Conservation (phyloP, 2,113 vertebrate species). For the Gymnocephalus cernua region DNA sequence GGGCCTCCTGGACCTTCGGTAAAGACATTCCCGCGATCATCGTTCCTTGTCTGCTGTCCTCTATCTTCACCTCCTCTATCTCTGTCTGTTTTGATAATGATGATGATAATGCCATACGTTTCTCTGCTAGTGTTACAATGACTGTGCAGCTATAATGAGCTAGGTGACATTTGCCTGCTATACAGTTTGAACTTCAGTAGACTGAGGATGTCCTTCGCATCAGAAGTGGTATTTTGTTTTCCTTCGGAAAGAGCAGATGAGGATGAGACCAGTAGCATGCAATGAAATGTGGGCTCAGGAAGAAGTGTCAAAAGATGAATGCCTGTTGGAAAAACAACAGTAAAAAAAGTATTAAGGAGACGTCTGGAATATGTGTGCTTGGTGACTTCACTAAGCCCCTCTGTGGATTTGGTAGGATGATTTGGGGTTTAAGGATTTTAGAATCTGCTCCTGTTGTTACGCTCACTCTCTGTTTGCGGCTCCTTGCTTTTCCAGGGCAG, state of each 20-base stretch:
- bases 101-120: constrained; percentile 61
- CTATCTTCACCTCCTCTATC: constrained; percentile 17
- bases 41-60: constrained; percentile 22
- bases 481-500: constrained; percentile 87
- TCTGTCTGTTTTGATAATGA: constrained; percentile 34
- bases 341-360: constrained; percentile 33
- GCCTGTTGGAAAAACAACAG: constrained; percentile 66
- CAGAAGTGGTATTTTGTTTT: constrained; percentile 56
- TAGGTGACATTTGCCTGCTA: constrained; percentile 23
- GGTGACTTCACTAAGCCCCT: constrained; percentile 55
- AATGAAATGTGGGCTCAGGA: constrained; percentile 51
- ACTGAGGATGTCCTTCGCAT: constrained; percentile 45
- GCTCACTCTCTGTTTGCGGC: constrained; percentile 56
- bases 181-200: constrained; percentile 40
- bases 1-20: constrained; percentile 95
- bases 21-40: constrained; percentile 75
- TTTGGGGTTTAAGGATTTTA: constrained; percentile 60
- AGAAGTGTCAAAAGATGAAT: constrained; percentile 77
- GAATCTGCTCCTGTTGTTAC: constrained; percentile 66
- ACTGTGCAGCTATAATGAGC: constrained; percentile 3
- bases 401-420: constrained; percentile 51
- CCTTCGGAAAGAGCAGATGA: constrained; percentile 51
- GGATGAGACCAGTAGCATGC: constrained; percentile 56
- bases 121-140: constrained; percentile 44
- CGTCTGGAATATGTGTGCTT: constrained; percentile 64